Evolutionary conservation across 2,888 invertebrate species (phyloP).

Genomic region (Nemotelus pantherinus): DNA sequence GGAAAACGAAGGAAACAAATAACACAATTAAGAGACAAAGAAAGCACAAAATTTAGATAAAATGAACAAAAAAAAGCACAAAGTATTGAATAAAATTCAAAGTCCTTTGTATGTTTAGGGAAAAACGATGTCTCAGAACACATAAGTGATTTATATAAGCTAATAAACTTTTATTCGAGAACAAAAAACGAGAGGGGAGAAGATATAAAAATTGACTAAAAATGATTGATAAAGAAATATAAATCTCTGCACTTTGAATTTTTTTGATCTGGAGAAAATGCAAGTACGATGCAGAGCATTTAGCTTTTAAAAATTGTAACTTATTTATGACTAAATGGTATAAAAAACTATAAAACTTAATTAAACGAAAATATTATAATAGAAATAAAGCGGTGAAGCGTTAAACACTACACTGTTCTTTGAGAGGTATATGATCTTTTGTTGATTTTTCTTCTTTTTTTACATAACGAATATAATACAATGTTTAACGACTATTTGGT

Average conservation of each 20-base stretch:
- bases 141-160: constrained; percentile 31
- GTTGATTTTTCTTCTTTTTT: constrained; percentile 20
- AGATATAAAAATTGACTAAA: neutral
- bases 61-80: constrained; percentile 10
- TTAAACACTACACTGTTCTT: constrained; percentile 32
- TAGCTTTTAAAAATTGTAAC: constrained; percentile 27
- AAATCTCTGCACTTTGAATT: constrained; percentile 41
- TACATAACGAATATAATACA: constrained; percentile 25
- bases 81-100: neutral
- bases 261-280: constrained; percentile 28
- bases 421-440: neutral
- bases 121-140: constrained; percentile 29
- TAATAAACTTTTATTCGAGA: constrained; percentile 35
- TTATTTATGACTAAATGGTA: constrained; percentile 25
- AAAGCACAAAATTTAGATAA: neutral
- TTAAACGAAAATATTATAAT: neutral
- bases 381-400: constrained; percentile 12
- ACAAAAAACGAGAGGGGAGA: neutral
- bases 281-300: constrained; percentile 39
- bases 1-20: neutral
- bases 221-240: constrained; percentile 17
- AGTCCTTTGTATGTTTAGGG: constrained; percentile 34
- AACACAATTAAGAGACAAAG: neutral
- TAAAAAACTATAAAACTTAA: constrained; percentile 13
- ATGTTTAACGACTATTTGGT: constrained; percentile 21